Evolutionary conservation across 2,888 invertebrate species (phyloP).

Genomic region (Horisme vitalbata): DNA sequence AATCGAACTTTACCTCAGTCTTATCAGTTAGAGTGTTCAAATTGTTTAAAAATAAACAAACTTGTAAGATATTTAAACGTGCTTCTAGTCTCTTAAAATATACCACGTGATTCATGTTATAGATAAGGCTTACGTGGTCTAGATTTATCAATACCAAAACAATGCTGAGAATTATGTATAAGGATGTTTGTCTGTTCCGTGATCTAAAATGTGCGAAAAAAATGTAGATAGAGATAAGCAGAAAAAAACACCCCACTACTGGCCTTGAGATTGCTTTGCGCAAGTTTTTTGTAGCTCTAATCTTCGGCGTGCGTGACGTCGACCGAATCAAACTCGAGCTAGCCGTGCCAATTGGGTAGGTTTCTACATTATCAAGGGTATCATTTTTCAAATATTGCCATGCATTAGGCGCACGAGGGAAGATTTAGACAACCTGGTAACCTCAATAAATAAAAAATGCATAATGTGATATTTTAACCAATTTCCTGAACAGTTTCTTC

Average conservation of each 20-base stretch:
- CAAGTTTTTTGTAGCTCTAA: constrained; percentile 42
- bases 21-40: constrained; percentile 26
- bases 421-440: constrained; percentile 15
- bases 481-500: constrained; percentile 28
- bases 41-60: constrained; percentile 17
- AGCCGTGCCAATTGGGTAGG: constrained; percentile 8
- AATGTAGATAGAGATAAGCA: constrained; percentile 40
- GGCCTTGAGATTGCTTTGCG: constrained; percentile 48
- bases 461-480: constrained; percentile 18
- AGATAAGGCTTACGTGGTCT: constrained; percentile 31
- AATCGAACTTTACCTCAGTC: constrained; percentile 33
- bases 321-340: constrained; percentile 22
- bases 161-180: constrained; percentile 9
- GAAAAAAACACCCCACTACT: constrained; percentile 41
- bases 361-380: constrained; percentile 19
- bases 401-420: constrained; percentile 18
- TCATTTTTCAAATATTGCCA: constrained; percentile 24
- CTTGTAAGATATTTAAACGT: constrained; percentile 10
- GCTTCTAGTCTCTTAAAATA: constrained; percentile 34
- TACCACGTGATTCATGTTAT: constrained; percentile 33
- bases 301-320: constrained; percentile 39
- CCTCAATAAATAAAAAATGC: constrained; percentile 21
- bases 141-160: constrained; percentile 13
- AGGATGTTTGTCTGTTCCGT: constrained; percentile 25
- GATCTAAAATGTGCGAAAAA: constrained; percentile 41